phyloP scores from a whole-genome alignment of 2,797 vertebrate genomes.

The Streptopelia turtur region DNA sequence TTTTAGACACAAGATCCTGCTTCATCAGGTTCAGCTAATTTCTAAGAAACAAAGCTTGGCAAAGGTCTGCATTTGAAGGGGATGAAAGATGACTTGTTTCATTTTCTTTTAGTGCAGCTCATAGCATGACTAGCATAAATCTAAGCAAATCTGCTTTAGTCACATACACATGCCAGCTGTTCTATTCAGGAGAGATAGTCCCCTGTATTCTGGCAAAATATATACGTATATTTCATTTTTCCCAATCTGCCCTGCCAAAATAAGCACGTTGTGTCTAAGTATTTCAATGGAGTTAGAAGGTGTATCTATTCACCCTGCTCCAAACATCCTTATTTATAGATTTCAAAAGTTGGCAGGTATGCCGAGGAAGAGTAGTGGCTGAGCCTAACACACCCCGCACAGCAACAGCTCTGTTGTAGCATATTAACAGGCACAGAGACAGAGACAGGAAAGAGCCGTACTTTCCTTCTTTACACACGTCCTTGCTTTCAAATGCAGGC shows the following conservation, averaged over 20 bases:
- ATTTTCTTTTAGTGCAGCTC: constrained; percentile 28
- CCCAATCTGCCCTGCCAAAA: constrained; percentile 33
- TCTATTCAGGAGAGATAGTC: not conserved
- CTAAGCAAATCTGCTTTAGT: constrained; percentile 20
- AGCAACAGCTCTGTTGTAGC: constrained; percentile 60
- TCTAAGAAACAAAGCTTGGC: constrained; percentile 49
- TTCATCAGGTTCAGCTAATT: constrained; percentile 45
- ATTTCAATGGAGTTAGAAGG: constrained; percentile 52
- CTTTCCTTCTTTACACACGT: constrained; percentile 37
- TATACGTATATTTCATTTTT: not conserved
- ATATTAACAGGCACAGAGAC: constrained; percentile 52
- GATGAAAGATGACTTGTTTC: constrained; percentile 37
- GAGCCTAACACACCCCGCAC: constrained; percentile 37
- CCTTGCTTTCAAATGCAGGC: constrained; percentile 32
- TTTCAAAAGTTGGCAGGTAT: constrained; percentile 54
- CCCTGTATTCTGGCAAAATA: not conserved
- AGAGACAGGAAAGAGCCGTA: constrained; percentile 5
- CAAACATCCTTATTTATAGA: constrained; percentile 54
- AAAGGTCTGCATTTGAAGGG: not conserved
- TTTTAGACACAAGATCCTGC: constrained; percentile 27
- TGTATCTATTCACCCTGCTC: not conserved
- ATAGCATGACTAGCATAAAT: constrained; percentile 5
- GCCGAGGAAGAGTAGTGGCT: constrained; percentile 51
- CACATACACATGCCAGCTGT: not conserved
- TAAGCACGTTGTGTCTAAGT: constrained; percentile 14